Base-by-base conservation (phyloP, 2,113 vertebrate genomes). In the Plotosus lineatus region DNA sequence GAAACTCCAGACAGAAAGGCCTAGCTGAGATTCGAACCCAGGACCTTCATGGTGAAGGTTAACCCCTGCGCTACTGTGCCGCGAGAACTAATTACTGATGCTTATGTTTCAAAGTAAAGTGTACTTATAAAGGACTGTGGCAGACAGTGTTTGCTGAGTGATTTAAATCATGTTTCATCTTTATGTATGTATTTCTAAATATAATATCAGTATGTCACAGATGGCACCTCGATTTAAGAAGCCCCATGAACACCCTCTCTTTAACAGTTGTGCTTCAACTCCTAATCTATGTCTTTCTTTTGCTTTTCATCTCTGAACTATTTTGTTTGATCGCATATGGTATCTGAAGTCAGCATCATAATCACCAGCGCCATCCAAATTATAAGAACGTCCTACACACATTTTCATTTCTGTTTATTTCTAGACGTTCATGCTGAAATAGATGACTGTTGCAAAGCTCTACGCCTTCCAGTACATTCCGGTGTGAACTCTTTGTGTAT, bases 271-370 rank as follows among this genome's bases (percentile, higher is more conserved):
- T 26, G 40, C 40, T 2, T 51, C 42, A 36, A 50, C 69, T 33
- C 44, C 31, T 48, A 46, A 42, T 0, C 7, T 17, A 0, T 10
- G 4, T 31, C 14, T 68, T 17, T 28, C 48, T 28, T 17, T n/a
- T 14, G 23, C 15, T 56, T 58, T 44, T 3, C 69, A 33, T 10
- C 42, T 50, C 42, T 31, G 21, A 44, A 6, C 42, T 28, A 28
- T 14, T 71, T 48, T 48, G 69, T 36, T 46, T 73, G 17, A 48
- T 21, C 48, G 68, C 26, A 50, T 50, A 21, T 19, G 28, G 46
- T 73, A 51, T 51, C 51, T 51, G 46, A 28, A 51, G 69, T 36
- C 46, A 73, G 69, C 40, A 61, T 61, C 40, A 31, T 46, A 77
- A 60, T 60, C n/a, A 46, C 55, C 42, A 61, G 61, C 46, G 40